Base-by-base conservation (phyloP, 2,797 vertebrate species). In the Callimico goeldii region DNA sequence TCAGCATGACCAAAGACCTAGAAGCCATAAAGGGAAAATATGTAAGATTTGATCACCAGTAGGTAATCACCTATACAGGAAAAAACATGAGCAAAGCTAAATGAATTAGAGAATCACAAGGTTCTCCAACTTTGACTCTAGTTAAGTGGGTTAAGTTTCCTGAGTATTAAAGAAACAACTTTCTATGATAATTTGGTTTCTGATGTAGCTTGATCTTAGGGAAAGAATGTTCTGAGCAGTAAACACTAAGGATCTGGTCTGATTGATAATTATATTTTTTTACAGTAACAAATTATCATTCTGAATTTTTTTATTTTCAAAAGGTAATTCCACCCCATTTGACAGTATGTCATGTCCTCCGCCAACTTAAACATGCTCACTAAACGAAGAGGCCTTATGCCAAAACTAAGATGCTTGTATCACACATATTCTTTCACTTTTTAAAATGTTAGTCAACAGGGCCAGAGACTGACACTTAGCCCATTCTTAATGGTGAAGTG, bases 401-500 rank as follows among this genome's bases (percentile, higher is more conserved):
- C 58, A 41, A 80, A 88, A 88, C 50, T 85, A 90, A 90, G 39
- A n/a, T 64, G 33, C n/a, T 88, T 75, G 24, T 50, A 48, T 57
- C 64, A 4, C 3, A 57, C 11, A 39, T 48, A 75, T 73, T 72
- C 41, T 67, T 76, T 58, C 39, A n/a, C 4, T 50, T 72, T 61
- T 39, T 36, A 76, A 81, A 55, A 36, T 43, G 14, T 64, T 57
- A 24, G 30, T 92, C 80, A 67, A 58, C 28, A 77, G 72, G 52
- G 57, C 36, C 90, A 80, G 50, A 88, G 50, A 90, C 48, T 81
- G 90, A 76, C 48, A 76, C 73, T 85, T n/a, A 95, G 85, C 50
- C 72, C 76, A 77, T 13, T 95, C 81, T 83, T 77, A 80, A 55
- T 67, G 43, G 26, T 67, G 33, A 36, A 55, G n/a, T 9, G n/a